Evolutionary conservation across 23 tunicate species (phyloP).

Genomic region (Styela plicata): DNA sequence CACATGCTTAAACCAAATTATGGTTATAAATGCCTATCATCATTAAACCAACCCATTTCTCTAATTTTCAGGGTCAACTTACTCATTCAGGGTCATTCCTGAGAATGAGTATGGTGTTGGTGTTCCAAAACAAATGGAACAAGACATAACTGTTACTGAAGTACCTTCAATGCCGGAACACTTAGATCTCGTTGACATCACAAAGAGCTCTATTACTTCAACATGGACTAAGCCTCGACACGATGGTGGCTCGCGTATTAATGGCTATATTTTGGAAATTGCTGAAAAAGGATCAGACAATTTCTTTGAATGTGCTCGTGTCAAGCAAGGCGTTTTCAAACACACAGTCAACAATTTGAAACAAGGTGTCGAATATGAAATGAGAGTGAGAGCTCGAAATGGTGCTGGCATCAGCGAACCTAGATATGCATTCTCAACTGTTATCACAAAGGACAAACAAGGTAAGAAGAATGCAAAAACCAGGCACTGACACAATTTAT

Average conservation of each 20-base stretch:
- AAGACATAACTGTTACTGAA: constrained; percentile 72
- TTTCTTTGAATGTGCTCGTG: constrained; percentile 64
- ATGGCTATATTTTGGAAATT: constrained; percentile 61
- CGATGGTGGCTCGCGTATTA: constrained; percentile 87
- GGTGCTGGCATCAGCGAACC: constrained; percentile 38
- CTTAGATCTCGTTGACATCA: constrained; percentile 48
- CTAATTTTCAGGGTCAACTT: constrained; percentile 30
- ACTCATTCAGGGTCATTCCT: constrained; percentile 82
- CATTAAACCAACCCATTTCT: too few relatives aligned
- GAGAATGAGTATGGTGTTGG: constrained; percentile 94
- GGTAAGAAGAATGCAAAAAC: too few relatives aligned
- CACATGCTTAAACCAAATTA: too few relatives aligned
- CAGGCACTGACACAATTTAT: too few relatives aligned
- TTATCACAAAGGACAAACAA: constrained; percentile 41
- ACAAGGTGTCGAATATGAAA: constrained; percentile 59
- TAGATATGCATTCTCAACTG: constrained; percentile 55
- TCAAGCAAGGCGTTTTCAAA: constrained; percentile 38
- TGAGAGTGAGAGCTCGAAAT: constrained; percentile 62
- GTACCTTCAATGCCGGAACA: constrained; percentile 68
- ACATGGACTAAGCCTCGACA: constrained; percentile 69
- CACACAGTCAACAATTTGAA: constrained; percentile 64
- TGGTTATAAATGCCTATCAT: too few relatives aligned
- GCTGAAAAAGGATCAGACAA: constrained; percentile 73
- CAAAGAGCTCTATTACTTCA: constrained; percentile 48
- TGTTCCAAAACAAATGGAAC: constrained; percentile 66